Conservation (phyloP, 1,140 invertebrate genomes). For the Dendrolimus punctatus region DNA sequence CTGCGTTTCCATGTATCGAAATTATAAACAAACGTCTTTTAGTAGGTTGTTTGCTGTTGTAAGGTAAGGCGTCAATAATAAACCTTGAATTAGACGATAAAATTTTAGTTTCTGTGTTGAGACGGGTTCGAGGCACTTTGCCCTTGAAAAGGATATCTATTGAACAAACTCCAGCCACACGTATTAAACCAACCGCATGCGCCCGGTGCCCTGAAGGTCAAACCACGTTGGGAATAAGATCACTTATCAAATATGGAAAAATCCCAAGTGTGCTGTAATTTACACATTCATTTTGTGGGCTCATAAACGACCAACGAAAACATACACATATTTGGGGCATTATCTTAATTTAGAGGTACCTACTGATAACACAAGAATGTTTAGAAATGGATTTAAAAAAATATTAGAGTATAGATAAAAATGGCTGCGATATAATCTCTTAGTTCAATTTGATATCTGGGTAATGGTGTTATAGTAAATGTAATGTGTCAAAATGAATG, state of each 20-base stretch:
- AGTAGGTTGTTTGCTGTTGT: too few relatives aligned
- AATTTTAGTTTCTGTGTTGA: slow-evolving; percentile 16
- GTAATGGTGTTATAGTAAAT: too few relatives aligned
- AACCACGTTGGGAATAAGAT: slow-evolving; percentile 10
- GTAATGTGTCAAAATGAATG: not conserved
- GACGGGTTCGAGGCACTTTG: slow-evolving; percentile 22
- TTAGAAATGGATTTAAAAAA: slow-evolving; percentile 2
- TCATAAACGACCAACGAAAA: too few relatives aligned
- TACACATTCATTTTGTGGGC: too few relatives aligned
- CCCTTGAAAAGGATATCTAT: slow-evolving; percentile 36
- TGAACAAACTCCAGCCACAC: slow-evolving; percentile 13
- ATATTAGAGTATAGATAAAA: slow-evolving; percentile 14
- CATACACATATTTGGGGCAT: not conserved
- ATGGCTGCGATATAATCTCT: slow-evolving; percentile 2
- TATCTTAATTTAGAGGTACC: slow-evolving; percentile 10
- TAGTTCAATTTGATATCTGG: not conserved
- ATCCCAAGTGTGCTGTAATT: not conserved
- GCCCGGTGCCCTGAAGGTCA: slow-evolving; percentile 20
- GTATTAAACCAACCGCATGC: slow-evolving; percentile 24
- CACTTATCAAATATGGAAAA: slow-evolving; percentile 6
- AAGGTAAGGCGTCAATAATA: too few relatives aligned
- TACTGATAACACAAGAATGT: slow-evolving; percentile 10
- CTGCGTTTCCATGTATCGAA: too few relatives aligned
- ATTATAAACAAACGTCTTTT: too few relatives aligned
- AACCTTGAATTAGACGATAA: slow-evolving; percentile 9